Conservation (phyloP, 2,797 vertebrate genomes). For the Pseudopleuronectes americanus region DNA sequence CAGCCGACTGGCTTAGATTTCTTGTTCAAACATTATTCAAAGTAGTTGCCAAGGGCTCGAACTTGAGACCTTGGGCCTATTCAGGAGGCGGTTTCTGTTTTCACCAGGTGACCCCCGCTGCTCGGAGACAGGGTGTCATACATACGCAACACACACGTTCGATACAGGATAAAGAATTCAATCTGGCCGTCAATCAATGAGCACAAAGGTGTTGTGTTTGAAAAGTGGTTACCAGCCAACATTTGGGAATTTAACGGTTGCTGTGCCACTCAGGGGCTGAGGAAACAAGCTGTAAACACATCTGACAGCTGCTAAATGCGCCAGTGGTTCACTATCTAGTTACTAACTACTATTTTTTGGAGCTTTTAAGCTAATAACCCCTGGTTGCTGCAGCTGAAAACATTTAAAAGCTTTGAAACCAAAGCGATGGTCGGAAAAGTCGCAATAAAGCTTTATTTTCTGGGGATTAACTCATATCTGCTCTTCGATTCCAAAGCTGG, state of each 20-base stretch:
- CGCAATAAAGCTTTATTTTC: too few relatives aligned
- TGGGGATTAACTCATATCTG: too few relatives aligned
- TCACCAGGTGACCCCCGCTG: slow-evolving; percentile 8
- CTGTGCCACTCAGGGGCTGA: not conserved
- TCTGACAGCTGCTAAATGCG: too few relatives aligned
- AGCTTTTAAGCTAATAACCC: too few relatives aligned
- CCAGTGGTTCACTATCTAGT: not conserved
- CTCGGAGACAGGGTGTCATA: not conserved
- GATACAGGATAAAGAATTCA: not conserved
- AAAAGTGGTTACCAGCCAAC: not conserved
- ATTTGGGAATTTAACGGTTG: not conserved
- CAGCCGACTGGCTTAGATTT: not conserved
- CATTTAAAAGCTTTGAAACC: too few relatives aligned
- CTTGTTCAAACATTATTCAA: not conserved
- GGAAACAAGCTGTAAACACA: not conserved
- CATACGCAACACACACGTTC: not conserved
- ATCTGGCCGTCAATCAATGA: not conserved
- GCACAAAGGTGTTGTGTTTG: not conserved
- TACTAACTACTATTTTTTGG: too few relatives aligned
- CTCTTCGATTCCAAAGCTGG: too few relatives aligned
- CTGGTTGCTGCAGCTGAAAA: too few relatives aligned
- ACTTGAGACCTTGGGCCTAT: not conserved
- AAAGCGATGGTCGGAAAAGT: too few relatives aligned
- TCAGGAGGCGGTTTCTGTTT: slow-evolving; percentile 7
- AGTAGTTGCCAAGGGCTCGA: slow-evolving; percentile 8